These are phyloP conservation scores for Rhogogaster chlorosoma DNA, from an alignment of 2,888 invertebrate species.

Conservation along the genomic window DNA sequence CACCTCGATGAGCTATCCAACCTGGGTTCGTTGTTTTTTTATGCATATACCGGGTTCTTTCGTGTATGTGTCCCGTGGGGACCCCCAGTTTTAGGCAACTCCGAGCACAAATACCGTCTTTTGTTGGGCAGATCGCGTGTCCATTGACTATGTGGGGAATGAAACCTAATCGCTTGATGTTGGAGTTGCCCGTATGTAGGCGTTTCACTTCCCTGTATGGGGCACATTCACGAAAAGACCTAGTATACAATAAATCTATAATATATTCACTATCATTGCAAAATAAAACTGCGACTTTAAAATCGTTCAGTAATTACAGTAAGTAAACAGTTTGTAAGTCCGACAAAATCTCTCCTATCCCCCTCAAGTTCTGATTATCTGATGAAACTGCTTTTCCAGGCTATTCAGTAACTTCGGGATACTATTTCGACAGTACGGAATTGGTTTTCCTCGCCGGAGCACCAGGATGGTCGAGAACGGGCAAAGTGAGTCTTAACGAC, in stretches of 20 bases:
- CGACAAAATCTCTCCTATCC: background rate
- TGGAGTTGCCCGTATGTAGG: no score
- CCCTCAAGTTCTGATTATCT: background rate
- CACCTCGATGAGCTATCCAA: constrained; percentile 58
- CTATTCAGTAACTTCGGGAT: constrained; percentile 67
- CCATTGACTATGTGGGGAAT: no score
- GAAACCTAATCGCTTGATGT: no score
- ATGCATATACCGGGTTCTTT: background rate
- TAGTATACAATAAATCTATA: no score
- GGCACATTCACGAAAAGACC: no score
- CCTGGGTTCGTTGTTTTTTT: constrained; percentile 58
- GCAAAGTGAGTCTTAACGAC: background rate
- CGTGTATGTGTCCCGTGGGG: no score
- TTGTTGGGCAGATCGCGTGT: no score
- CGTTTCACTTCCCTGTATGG: no score
- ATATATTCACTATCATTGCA: background rate
- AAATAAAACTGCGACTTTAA: background rate
- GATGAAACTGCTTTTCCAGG: constrained; percentile 61
- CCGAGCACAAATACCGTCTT: no score
- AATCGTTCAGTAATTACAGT: background rate
- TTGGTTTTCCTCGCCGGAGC: constrained; percentile 65
- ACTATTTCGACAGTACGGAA: constrained; percentile 62
- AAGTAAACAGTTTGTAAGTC: background rate
- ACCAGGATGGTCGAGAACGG: constrained; percentile 63
- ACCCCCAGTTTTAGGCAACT: no score